Base-by-base conservation (phyloP, 2,797 vertebrate genomes). In the Anolis apletophallus region DNA sequence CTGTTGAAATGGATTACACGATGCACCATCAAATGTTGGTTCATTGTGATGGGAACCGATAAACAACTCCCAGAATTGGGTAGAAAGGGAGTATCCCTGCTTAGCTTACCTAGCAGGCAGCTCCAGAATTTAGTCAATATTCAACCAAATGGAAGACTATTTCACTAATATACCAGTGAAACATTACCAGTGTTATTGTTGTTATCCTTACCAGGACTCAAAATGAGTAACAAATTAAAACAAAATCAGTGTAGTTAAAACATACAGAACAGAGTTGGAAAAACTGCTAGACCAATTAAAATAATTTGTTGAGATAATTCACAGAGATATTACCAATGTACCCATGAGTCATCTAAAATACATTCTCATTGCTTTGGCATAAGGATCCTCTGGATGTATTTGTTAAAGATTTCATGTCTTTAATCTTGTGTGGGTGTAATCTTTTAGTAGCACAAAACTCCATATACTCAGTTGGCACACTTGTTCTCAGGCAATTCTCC, bases 1-100 rank as follows among this genome's bases (percentile, higher is more conserved):
- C 9, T 12, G 12, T 64, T 86, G 85, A 69, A 82, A 86, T 89
- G 46, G 80, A 80, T 17, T 9, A 32, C 67, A 77, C 74, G 26
- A 67, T 11, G 54, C 10, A 26, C 23, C 36, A 73, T 9, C 46
- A 72, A 80, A 72, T 29, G 32, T 55, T 11, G 57, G 55, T 29
- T 52, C 64, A 86, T n/a, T 52, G n/a, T 17, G 6, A 74, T 50
- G 5, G 6, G 16, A 16, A 23, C 29, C 14, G 3, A 26, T 36
- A 17, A 82, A 54, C 19, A 36, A 23, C 29, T 76, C 52, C 11
- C 12, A 81, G 19, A 40, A 1, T 32, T 40, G 40, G 52, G 5
- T 68, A 29, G 16, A 68, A 55, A 8, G 29, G 32, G 68, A 82
- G 46, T 14, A 32, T 69, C 21, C 83, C 9, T 68, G n/a, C 19